Evolutionary conservation across 2,113 vertebrate genomes (phyloP), one percentile per base, ranked within the genome.

Genomic region (Amphiprion ocellaris): DNA sequence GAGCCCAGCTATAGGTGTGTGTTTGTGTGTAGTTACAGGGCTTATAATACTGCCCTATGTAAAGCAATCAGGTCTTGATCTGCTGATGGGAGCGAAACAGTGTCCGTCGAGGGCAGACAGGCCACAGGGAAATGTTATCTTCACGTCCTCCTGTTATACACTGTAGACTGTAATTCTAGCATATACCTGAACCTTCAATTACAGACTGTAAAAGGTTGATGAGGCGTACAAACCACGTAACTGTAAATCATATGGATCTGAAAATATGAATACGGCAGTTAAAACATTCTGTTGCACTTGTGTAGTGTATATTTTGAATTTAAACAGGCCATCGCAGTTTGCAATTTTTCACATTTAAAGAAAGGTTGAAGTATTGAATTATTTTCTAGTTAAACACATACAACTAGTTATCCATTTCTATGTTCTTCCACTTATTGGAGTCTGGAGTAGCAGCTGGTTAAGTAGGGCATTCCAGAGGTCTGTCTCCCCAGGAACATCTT

Each of bases 1-100:
- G 46, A 55, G 30, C 63, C 46, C 23, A 28, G 72, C 55, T 66
- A 24, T 16, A 55, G 10, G 84, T 77, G 67, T 74, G 80, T 53
- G 72, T 70, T 53, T 77, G 69, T 75, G 67, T 79, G 85, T 74
- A 17, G 64, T 82, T 90, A 81, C 88, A 84, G 92, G 87, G 81
- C 69, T 88, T 86, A 88, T 85, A 86, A 77, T 75, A 59, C 86
- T 74, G 77, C 81, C 74, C 91, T 87, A 89, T 91, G 92, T 92
- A 95, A 94, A 91, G 89, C 77, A 93, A 95, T 93, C 92, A 88
- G 87, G 72, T 90, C 85, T 75, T 49, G 79, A 89, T 89, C 71
- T 93, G 92, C 93, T 93, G 92, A 92, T 90, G 61, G 56, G 79
- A 87, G 87, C 17, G 91, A 94, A 94, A 94, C 90, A 64, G 78